These are phyloP conservation scores for Drosophila pegasa DNA, from an alignment of 2,888 invertebrate species.

Conservation along the genomic window DNA sequence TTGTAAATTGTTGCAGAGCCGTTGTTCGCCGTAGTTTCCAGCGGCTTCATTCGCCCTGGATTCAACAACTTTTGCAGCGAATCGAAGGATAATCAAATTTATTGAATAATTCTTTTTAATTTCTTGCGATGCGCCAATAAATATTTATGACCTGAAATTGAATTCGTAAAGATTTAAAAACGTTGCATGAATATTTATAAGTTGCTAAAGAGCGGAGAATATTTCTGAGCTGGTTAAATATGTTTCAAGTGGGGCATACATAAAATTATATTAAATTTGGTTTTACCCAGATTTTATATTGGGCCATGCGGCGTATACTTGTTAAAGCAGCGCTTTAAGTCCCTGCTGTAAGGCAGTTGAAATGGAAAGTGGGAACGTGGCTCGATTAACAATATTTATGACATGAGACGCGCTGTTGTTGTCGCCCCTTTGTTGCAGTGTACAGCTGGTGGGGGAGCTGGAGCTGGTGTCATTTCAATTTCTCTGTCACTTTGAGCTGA, in stretches of 20 bases:
- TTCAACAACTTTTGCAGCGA: constrained; percentile 1
- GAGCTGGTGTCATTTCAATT: constrained; percentile 55
- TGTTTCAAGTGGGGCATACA: neutral
- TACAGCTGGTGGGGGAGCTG: neutral
- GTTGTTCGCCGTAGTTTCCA: constrained; percentile 6
- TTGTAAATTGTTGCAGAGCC: constrained; percentile 68
- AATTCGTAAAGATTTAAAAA: neutral
- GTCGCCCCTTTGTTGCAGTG: constrained; percentile 16
- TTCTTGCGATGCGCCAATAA: neutral
- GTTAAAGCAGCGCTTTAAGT: neutral
- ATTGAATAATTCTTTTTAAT: neutral
- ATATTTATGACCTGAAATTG: neutral
- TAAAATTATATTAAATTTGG: neutral
- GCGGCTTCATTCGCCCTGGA: constrained; percentile 1
- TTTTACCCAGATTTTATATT: neutral
- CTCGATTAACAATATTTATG: constrained; percentile 2
- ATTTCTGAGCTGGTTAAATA: neutral
- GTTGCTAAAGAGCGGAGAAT: neutral
- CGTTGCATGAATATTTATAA: neutral
- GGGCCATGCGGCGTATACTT: neutral
- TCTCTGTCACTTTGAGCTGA: constrained; percentile 49
- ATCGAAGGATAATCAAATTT: constrained; percentile 4
- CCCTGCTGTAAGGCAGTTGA: neutral
- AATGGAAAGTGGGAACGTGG: constrained; percentile 15
- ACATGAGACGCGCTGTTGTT: neutral